Percentiles rank a stretch among this genome's conserved stretches.
These are phyloP conservation scores for Pristionchus pacificus DNA, from an alignment of 1,140 invertebrate genomes.

Conservation along the genomic window DNA sequence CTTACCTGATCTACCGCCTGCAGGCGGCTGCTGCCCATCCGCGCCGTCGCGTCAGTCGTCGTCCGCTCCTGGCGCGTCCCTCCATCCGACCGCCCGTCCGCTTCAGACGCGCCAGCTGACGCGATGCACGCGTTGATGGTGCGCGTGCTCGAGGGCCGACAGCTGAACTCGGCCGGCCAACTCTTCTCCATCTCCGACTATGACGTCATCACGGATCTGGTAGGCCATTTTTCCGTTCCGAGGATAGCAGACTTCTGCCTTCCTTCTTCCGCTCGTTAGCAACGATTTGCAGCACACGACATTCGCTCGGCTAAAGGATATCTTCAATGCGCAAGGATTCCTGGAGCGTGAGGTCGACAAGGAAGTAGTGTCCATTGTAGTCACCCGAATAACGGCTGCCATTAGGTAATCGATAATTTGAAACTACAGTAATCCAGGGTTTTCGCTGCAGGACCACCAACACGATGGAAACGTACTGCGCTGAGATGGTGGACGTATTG, in stretches of 20 bases:
- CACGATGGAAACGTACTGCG: conserved; percentile 77
- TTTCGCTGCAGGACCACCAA: conserved; percentile 71
- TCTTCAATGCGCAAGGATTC: conserved; percentile 58
- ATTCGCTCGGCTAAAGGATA: conserved; percentile 38
- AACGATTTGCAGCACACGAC: conserved; percentile 47
- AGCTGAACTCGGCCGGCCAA: conserved; percentile 70
- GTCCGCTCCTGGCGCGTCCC: too few species aligned
- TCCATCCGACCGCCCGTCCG: too few species aligned
- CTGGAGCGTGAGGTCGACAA: conserved; percentile 37
- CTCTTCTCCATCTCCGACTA: conserved; percentile 80
- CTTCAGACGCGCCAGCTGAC: too few species aligned
- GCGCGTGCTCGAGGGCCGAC: conserved; percentile 36
- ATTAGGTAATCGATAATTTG: conserved; percentile 31
- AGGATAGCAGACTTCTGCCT: neutral
- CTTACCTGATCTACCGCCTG: too few species aligned
- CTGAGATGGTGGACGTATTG: conserved; percentile 74
- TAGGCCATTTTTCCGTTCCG: conserved; percentile 57
- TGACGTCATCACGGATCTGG: conserved; percentile 76
- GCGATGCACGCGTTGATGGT: conserved; percentile 38
- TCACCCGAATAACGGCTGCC: conserved; percentile 43
- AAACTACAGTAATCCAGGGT: neutral
- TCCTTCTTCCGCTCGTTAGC: too few species aligned
- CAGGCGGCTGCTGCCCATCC: too few species aligned
- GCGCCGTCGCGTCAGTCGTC: too few species aligned
- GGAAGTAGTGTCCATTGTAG: conserved; percentile 44